phyloP scores from a whole-genome alignment of 1,140 invertebrate species.

The Macrocentrus cingulum region DNA sequence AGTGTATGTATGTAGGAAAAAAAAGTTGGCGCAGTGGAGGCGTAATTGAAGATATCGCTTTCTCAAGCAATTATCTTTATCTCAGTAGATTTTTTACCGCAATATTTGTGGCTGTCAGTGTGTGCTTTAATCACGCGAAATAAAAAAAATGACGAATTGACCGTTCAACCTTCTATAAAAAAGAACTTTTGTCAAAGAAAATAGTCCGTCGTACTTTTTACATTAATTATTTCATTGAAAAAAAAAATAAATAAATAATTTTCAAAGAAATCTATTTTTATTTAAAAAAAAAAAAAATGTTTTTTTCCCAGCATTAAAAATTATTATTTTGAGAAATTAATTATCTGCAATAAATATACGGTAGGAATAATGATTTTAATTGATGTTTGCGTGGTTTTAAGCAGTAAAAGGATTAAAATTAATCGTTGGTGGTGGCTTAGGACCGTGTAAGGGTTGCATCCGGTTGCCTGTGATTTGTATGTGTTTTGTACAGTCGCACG shows the following conservation, averaged over 20 bases:
- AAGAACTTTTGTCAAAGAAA: no score
- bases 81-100: neutral
- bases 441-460: neutral
- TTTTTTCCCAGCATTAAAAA: no score
- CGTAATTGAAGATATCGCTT: slow-evolving; percentile 7
- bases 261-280: no score
- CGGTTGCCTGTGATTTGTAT: slow-evolving; percentile 11
- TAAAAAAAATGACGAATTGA: slow-evolving; percentile 14
- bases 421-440: neutral
- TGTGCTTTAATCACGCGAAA: slow-evolving; percentile 1
- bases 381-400: no score
- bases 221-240: no score
- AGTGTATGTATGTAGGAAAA: neutral
- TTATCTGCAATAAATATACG: no score
- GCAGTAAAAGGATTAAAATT: slow-evolving; percentile 4
- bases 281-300: no score
- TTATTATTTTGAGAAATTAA: no score
- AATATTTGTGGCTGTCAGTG: neutral
- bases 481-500: slow-evolving; percentile 10
- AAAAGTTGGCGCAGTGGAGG: neutral
- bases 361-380: no score
- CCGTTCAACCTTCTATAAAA: no score
- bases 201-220: no score
- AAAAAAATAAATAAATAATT: no score
- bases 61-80: slow-evolving; percentile 13